These are phyloP conservation scores for Parotocinclus haroldoi DNA, from an alignment of 2,797 vertebrate genomes.

Conservation along the genomic window DNA sequence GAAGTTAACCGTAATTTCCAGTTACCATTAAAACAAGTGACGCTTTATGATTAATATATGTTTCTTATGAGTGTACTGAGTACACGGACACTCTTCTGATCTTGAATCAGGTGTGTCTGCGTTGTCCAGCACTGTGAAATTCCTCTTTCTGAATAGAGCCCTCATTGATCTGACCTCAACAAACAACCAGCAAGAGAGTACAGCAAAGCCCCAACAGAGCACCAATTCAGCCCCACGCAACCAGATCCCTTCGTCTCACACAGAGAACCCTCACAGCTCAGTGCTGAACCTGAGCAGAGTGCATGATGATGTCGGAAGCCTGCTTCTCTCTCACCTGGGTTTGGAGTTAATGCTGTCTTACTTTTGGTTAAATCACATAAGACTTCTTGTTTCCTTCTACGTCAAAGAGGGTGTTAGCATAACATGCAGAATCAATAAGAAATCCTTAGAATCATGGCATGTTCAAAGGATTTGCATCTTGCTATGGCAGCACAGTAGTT, in stretches of 20 bases:
- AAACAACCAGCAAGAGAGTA: slow-evolving; percentile 72
- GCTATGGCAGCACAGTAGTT: too few species aligned
- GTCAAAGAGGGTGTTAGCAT: not conserved
- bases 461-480: too few species aligned
- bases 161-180: slow-evolving; percentile 68
- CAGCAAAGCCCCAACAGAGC: slow-evolving; percentile 71
- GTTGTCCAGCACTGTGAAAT: slow-evolving; percentile 68
- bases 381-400: not conserved
- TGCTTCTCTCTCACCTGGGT: slow-evolving; percentile 14
- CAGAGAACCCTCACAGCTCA: slow-evolving; percentile 54
- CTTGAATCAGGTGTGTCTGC: slow-evolving; percentile 23
- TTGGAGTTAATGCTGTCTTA: slow-evolving; percentile 13
- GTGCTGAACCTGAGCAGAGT: slow-evolving; percentile 18
- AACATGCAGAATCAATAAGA: not conserved
- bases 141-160: slow-evolving; percentile 70
- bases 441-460: not conserved
- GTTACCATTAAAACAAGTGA: too few species aligned
- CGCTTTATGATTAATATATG: too few species aligned
- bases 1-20: too few species aligned
- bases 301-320: slow-evolving; percentile 19
- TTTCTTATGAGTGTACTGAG: too few species aligned
- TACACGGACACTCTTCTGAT: slow-evolving; percentile 10
- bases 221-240: slow-evolving; percentile 69
- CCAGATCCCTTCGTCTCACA: slow-evolving; percentile 61
- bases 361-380: not conserved